A percentile compares a stretch with the other conserved stretches of the same genome.
Conservation (phyloP, 2,888 invertebrate species). For the Acleris sparsana region DNA sequence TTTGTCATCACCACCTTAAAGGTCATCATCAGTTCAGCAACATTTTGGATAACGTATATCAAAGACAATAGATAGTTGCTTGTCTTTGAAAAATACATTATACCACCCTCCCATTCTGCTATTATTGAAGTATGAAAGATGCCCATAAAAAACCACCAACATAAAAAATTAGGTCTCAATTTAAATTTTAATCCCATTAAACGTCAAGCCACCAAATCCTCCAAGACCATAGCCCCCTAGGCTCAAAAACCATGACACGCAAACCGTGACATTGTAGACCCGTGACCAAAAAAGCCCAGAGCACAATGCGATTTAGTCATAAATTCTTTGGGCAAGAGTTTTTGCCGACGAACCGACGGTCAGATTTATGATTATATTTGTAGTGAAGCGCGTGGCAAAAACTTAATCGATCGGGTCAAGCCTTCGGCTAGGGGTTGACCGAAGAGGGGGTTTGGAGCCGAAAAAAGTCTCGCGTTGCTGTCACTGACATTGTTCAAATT, state of each 20-base stretch:
- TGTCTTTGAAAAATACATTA: no score
- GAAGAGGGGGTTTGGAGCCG: neutral
- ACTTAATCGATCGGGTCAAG: conserved; percentile 66
- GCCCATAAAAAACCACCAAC: no score
- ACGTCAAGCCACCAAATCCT: conserved; percentile 31
- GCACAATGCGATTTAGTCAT: conserved; percentile 62
- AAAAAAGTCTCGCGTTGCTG: neutral
- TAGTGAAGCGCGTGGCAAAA: conserved; percentile 68
- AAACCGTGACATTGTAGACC: conserved; percentile 38
- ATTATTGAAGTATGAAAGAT: no score
- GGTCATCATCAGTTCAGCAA: no score
- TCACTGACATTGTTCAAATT: neutral
- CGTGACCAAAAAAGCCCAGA: conserved; percentile 8
- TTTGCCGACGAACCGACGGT: conserved; percentile 60
- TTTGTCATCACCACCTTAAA: no score
- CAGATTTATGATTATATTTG: conserved; percentile 78
- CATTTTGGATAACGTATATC: no score
- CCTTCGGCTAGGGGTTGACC: conserved; percentile 7
- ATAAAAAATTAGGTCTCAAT: neutral
- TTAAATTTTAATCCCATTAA: conserved; percentile 13
- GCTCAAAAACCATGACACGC: neutral
- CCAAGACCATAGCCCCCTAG: conserved; percentile 32
- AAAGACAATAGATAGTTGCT: no score
- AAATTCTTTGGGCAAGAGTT: conserved; percentile 71
- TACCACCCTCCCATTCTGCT: no score